phyloP scores from a whole-genome alignment of 2,113 vertebrate genomes.

The Ceyx cyanopectus region DNA sequence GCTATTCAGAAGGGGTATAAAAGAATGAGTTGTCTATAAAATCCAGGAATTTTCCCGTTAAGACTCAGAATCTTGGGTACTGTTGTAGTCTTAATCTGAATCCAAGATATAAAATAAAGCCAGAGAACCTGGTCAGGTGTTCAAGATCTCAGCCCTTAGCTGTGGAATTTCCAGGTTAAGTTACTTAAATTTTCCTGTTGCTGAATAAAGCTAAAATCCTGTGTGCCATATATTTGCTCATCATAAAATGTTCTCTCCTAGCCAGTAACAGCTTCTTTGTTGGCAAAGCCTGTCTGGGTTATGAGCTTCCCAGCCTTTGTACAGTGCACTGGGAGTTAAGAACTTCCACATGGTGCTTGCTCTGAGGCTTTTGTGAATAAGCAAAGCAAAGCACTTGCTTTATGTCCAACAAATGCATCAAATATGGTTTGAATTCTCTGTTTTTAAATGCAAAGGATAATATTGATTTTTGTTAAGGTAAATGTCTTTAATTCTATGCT shows the following conservation, averaged over 20 bases:
- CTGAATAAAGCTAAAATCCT: conserved; percentile 50
- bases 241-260: conserved; percentile 59
- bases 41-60: conserved; percentile 48
- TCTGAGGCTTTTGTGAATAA: conserved; percentile 50
- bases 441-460: conserved; percentile 62
- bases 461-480: conserved; percentile 71
- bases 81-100: neutral
- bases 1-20: neutral
- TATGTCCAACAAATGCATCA: neutral
- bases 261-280: conserved; percentile 68
- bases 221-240: conserved; percentile 58
- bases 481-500: conserved; percentile 38
- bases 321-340: conserved; percentile 39
- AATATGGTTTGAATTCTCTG: conserved; percentile 53
- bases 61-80: neutral
- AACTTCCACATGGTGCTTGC: conserved; percentile 62
- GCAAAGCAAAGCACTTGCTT: conserved; percentile 22
- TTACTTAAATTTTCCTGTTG: conserved; percentile 40
- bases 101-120: conserved; percentile 12
- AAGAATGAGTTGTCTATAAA: neutral
- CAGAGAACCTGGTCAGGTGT: conserved; percentile 29
- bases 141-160: neutral
- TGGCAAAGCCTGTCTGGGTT: conserved; percentile 42
- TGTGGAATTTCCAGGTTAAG: conserved; percentile 57
- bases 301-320: conserved; percentile 64